A percentile compares a stretch with the other conserved stretches of the same genome.
Conservation (phyloP, 2,797 vertebrate species). For the Helicolenus hilgendorfi region DNA sequence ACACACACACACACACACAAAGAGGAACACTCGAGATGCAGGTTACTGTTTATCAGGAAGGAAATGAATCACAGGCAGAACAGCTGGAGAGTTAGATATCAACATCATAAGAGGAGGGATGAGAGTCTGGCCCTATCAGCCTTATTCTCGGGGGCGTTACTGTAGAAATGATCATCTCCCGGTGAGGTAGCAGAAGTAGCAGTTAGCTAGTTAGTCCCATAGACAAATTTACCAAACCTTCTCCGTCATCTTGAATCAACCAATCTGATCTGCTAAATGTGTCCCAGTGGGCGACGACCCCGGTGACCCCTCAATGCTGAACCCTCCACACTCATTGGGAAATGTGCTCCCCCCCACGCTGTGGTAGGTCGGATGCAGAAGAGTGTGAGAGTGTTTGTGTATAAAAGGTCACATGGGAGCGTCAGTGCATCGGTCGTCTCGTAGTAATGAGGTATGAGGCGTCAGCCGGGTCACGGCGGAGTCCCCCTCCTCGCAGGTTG, state of each 20-base stretch:
- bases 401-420: conserved; percentile 13
- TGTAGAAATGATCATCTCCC: too few species aligned
- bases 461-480: not conserved
- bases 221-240: too few species aligned
- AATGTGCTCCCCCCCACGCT: not conserved
- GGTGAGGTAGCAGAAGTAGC: too few species aligned
- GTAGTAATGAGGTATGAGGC: conserved; percentile 27
- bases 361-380: conserved; percentile 10
- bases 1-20: not conserved
- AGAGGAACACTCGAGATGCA: not conserved
- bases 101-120: too few species aligned
- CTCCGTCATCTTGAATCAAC: not conserved
- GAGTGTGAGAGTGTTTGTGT: not conserved
- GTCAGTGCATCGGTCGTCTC: not conserved
- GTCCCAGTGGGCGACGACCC: not conserved
- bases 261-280: not conserved
- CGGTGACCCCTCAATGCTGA: not conserved
- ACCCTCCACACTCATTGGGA: not conserved
- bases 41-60: not conserved
- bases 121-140: too few species aligned
- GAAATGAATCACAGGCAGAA: not conserved
- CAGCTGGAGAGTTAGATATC: not conserved
- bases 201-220: too few species aligned
- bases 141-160: too few species aligned
- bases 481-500: not conserved